Percentiles rank a stretch among this genome's conserved stretches.
These are phyloP conservation scores for Gracilinanus agilis DNA, from an alignment of 2,113 vertebrate genomes.

Conservation along the genomic window DNA sequence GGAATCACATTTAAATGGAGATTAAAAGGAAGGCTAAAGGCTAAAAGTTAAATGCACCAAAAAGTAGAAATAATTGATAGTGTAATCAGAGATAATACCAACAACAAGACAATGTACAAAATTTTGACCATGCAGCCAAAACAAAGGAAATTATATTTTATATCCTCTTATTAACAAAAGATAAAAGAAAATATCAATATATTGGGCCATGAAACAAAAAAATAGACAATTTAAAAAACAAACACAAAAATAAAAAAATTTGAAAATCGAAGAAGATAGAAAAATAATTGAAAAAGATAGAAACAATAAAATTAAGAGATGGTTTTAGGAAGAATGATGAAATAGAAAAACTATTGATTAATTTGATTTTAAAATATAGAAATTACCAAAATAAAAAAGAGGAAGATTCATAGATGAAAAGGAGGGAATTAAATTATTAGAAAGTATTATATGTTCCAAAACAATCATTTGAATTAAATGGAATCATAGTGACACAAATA, in stretches of 20 bases:
- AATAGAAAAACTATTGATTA: neutral
- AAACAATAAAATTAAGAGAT: neutral
- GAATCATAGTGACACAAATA: neutral
- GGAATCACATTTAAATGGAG: neutral
- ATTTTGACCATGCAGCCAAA: neutral
- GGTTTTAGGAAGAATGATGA: neutral
- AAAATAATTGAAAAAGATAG: neutral
- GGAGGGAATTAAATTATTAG: neutral
- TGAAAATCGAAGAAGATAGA: neutral
- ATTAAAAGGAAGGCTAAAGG: neutral
- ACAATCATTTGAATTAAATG: neutral
- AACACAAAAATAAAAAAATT: neutral
- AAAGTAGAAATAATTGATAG: neutral
- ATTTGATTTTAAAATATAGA: neutral
- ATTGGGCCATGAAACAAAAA: neutral
- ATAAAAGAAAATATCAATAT: neutral
- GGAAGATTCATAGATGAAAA: neutral
- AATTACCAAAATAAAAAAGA: neutral
- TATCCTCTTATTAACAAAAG: neutral
- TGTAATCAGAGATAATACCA: neutral
- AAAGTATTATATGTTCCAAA: neutral
- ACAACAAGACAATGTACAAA: neutral
- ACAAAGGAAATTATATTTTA: neutral
- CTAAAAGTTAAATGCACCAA: neutral
- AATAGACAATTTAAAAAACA: neutral